Conservation (phyloP, 2,888 invertebrate genomes). For the Amphipyra berbera region DNA sequence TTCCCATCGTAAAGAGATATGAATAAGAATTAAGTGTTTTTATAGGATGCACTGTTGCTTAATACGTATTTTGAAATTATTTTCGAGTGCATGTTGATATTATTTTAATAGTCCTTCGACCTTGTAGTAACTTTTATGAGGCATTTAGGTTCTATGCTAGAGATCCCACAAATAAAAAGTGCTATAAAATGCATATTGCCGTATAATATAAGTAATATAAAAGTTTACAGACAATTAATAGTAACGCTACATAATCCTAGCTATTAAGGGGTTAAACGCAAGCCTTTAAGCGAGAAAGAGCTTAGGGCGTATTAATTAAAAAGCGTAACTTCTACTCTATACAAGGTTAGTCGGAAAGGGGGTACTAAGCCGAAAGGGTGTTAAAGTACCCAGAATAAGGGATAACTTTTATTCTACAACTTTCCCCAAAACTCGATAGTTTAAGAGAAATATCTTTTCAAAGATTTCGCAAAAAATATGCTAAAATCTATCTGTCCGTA, state of each 20-base stretch:
- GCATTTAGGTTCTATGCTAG: conserved; percentile 46
- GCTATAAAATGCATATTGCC: conserved; percentile 38
- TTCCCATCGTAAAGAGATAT: conserved; percentile 57
- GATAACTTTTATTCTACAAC: too few species aligned
- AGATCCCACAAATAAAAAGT: conserved; percentile 37
- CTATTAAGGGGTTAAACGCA: conserved; percentile 21
- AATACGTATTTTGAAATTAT: conserved; percentile 28
- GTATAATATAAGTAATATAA: conserved; percentile 30
- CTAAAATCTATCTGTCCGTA: too few species aligned
- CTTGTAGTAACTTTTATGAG: conserved; percentile 38
- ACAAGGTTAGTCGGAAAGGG: too few species aligned
- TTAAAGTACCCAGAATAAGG: too few species aligned
- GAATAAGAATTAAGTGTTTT: conserved; percentile 56
- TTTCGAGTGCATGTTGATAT: conserved; percentile 39
- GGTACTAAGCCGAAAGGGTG: too few species aligned
- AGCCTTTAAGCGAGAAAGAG: conserved; percentile 7
- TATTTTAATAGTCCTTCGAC: conserved; percentile 49
- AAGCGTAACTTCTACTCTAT: conserved; percentile 21
- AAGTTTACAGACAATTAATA: conserved; percentile 11
- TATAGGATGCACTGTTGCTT: conserved; percentile 36
- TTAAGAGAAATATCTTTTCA: too few species aligned
- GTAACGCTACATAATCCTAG: conserved; percentile 36
- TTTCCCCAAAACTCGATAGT: too few species aligned
- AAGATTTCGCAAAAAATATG: too few species aligned
- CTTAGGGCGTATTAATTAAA: conserved; percentile 27